Evolutionary conservation across 1,140 invertebrate species (phyloP).

Genomic region (Hypsibius dujardini): DNA sequence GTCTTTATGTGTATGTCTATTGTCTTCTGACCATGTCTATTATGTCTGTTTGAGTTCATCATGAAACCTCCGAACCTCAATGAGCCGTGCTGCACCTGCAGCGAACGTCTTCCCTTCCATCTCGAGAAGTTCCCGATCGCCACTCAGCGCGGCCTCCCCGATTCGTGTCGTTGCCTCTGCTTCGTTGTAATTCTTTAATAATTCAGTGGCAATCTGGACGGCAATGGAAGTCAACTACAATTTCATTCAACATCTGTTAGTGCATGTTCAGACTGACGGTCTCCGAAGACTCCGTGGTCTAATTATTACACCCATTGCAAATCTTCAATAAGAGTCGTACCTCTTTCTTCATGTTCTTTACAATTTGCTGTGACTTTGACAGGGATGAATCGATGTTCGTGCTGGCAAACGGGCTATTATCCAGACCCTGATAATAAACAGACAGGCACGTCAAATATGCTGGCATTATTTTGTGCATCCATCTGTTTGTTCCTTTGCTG

Average conservation of each 20-base stretch:
- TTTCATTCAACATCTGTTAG: background rate
- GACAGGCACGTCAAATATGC: too few relatives aligned
- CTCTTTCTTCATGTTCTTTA: slow-evolving; percentile 16
- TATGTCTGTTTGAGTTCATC: background rate
- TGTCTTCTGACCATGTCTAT: too few relatives aligned
- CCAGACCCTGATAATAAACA: slow-evolving; percentile 6
- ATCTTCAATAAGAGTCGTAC: background rate
- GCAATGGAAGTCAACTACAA: slow-evolving; percentile 2
- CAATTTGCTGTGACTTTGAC: background rate
- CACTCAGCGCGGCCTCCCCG: background rate
- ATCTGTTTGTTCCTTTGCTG: too few relatives aligned
- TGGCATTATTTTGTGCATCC: too few relatives aligned
- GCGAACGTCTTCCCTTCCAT: background rate
- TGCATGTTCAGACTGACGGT: too few relatives aligned
- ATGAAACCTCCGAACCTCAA: background rate
- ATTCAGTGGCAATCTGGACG: slow-evolving; percentile 5
- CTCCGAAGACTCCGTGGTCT: too few relatives aligned
- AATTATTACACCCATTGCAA: too few relatives aligned
- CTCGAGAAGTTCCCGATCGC: background rate
- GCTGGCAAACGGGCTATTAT: background rate
- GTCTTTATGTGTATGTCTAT: too few relatives aligned
- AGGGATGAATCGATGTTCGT: slow-evolving; percentile 6
- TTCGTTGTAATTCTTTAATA: slow-evolving; percentile 13
- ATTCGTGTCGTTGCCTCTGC: background rate
- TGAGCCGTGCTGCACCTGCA: background rate